Conservation (phyloP, 1,140 invertebrate species). For the Orius laevigatus region DNA sequence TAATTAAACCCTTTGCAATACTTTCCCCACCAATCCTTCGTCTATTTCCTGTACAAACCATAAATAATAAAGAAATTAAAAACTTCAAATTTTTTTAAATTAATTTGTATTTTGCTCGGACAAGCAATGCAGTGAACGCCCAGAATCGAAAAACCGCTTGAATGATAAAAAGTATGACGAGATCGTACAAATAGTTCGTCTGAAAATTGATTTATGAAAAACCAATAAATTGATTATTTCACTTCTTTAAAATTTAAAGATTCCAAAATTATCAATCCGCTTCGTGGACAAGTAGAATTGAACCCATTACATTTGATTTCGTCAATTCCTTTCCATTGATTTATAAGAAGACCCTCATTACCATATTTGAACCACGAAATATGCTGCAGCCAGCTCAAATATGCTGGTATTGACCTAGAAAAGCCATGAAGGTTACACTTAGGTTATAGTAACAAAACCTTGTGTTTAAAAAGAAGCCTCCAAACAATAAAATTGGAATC, state of each 20-base stretch:
- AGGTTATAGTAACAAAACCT: slow-evolving; percentile 32
- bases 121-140: neutral
- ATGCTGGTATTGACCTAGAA: slow-evolving; percentile 64
- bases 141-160: neutral
- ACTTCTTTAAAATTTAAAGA: slow-evolving; percentile 62
- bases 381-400: slow-evolving; percentile 81
- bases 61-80: neutral
- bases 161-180: neutral
- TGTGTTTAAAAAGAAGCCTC: slow-evolving; percentile 87
- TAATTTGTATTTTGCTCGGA: neutral
- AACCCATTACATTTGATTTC: slow-evolving; percentile 49
- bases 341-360: slow-evolving; percentile 79
- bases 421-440: too few species aligned
- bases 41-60: too few species aligned
- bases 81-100: slow-evolving; percentile 15
- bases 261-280: slow-evolving; percentile 59
- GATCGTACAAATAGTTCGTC: neutral
- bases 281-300: slow-evolving; percentile 55
- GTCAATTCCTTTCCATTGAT: slow-evolving; percentile 73
- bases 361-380: slow-evolving; percentile 94
- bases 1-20: too few species aligned
- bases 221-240: slow-evolving; percentile 19
- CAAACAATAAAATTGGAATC: slow-evolving; percentile 84
- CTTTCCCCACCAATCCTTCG: too few species aligned
- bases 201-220: too few species aligned